phyloP scores from a whole-genome alignment of 2,113 vertebrate species.

The Odontophorus gujanensis region DNA sequence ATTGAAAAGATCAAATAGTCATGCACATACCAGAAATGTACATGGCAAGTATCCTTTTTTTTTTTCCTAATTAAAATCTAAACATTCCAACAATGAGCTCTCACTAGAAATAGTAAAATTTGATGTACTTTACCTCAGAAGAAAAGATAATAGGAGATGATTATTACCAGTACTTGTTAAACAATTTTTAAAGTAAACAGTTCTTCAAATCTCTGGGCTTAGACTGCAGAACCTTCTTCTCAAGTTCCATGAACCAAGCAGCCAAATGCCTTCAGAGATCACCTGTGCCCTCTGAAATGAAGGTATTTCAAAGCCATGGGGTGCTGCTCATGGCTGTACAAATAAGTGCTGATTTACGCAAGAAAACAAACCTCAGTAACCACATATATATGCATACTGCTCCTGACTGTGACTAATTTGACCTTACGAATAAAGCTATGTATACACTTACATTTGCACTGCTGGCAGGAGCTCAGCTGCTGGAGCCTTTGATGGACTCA shows the following conservation, averaged over 20 bases:
- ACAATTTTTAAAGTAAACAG: neutral
- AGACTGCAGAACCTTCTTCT: neutral
- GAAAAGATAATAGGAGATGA: neutral
- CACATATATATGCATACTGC: neutral
- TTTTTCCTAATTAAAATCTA: neutral
- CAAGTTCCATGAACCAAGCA: neutral
- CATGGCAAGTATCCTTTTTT: neutral
- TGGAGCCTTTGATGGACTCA: neutral
- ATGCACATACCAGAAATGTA: neutral
- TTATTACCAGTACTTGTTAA: neutral
- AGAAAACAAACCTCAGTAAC: conserved; percentile 27
- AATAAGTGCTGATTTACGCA: neutral
- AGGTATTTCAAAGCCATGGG: neutral
- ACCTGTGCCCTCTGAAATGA: neutral
- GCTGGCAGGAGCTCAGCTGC: neutral
- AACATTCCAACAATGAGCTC: neutral
- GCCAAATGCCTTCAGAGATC: neutral
- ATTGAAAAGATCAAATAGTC: neutral
- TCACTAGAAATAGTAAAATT: neutral
- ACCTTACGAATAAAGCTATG: neutral
- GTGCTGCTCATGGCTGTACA: neutral
- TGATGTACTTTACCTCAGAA: neutral
- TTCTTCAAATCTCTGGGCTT: neutral
- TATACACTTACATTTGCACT: neutral
- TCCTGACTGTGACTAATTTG: conserved; percentile 11